Conservation (phyloP, 2,113 vertebrate genomes). For the Hydrolagus affinis region DNA sequence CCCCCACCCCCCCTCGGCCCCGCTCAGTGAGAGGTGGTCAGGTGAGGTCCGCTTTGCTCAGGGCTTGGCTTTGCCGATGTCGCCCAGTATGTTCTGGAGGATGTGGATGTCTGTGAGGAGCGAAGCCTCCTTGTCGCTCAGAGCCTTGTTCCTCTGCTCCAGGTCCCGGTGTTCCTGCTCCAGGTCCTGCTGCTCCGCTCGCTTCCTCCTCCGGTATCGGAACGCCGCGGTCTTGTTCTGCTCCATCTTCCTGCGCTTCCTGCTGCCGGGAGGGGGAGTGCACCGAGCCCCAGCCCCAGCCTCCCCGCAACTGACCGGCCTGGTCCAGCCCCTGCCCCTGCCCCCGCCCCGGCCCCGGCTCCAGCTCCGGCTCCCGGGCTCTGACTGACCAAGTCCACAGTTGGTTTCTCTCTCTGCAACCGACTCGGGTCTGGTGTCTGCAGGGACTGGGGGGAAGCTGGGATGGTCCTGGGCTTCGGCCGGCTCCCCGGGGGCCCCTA, state of each 20-base stretch:
- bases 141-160: background rate
- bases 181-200: background rate
- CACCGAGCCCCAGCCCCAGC: no score
- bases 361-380: no score
- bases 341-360: no score
- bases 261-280: background rate
- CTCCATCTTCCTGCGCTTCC: background rate
- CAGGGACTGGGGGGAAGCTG: no score
- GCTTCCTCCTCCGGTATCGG: background rate
- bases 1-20: background rate
- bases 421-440: no score
- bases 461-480: no score
- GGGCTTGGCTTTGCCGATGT: background rate
- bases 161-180: background rate
- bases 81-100: background rate
- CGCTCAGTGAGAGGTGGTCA: background rate
- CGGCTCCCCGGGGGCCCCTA: no score
- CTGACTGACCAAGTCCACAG: no score
- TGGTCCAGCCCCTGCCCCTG: no score
- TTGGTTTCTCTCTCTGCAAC: no score
- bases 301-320: no score
- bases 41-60: background rate
- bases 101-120: background rate
- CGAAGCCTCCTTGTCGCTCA: background rate
- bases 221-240: background rate